Evolutionary conservation across 2,113 vertebrate genomes (phyloP), one percentile per base, ranked within the genome.

Genomic region (Notothenia rossii): DNA sequence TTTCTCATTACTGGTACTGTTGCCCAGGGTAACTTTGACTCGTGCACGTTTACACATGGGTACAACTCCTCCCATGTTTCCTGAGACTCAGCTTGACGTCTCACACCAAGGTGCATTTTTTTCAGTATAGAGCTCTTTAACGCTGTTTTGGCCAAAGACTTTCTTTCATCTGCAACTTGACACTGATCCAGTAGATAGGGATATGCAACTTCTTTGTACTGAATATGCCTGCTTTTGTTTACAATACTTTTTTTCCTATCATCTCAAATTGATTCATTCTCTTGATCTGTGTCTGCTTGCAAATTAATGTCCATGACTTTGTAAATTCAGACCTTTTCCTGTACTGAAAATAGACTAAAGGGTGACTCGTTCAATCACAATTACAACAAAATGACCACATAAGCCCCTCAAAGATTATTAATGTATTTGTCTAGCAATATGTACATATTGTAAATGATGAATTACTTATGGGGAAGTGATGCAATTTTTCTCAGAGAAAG

Each of bases 401-500:
- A 72, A 29, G 68, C 75, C 78, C 79, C 62, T 82, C 61, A 45
- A 69, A 77, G 55, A 86, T 63, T 77, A 81, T 82, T 78, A 56
- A 77, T 84, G 33, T 62, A 75, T 82, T 50, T 81, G 81, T 88
- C 77, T 71, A 86, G 79, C 67, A 92, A 86, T 85, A 86, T 95
- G 94, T 95, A 95, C 58, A 95, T 93, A 94, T 59, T 96, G 94
- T 94, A 94, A 91, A 93, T 93, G 88, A 85, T 79, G 75, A 90
- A 88, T 86, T 78, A 70, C 72, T 79, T 82, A 85, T 68, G 86
- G 86, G 75, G 84, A 78, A 84, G 79, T 82, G 86, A 92, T 84
- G 81, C 70, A 81, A 75, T 87, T 88, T 84, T 77, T 74, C 84
- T 81, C 79, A 74, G 83, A 75, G 62, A 88, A 49, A 77, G 66